Base-by-base conservation (phyloP, 92 coral and sea anemone species). In the Parazoanthus darwini region DNA sequence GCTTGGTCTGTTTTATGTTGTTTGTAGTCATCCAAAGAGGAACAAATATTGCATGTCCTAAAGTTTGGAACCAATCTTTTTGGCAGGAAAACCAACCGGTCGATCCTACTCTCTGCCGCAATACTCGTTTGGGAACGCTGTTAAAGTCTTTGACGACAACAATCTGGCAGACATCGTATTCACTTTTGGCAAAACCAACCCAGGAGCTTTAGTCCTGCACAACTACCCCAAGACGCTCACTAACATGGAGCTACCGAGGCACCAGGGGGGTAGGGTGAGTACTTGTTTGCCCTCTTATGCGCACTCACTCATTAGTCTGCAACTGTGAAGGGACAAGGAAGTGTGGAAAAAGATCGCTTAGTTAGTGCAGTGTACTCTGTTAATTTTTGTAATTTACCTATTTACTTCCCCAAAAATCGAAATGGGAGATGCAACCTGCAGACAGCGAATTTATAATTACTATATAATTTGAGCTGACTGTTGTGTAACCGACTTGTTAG, bases 171-270 rank as follows among this genome's bases (percentile, higher is more conserved):
- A 95, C 72, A 79, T 95, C 23, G 54, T 95, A 85, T 95, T 77
- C 75, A 95, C 98, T 4, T 95, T 95, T 72, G 98, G 98, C 6
- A 92, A 91, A 46, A 91, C 91, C 54, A 90, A 93, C 50, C 73
- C 98, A 13, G 98, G 98, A 10, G 91, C 89, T n/a, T 77, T 90
- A 25, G 95, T 93, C 56, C 78, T 95, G 73, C 92, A 93, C 66
- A 95, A 95, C 93, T 95, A 78, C 72, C 98, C 98, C 5, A 87
- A 63, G 42, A 29, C 91, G 15, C 86, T 91, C n/a, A 80, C 94
- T 75, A 87, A 90, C 23, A 82, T 95, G 15, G 78, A 88, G 22
- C 63, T 95, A 59, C 98, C 98, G 3, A 56, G 48, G 18, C 91
- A 92, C 39, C 94, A 92, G 83, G 92, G 91, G 58, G 93, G 98